These are phyloP conservation scores for Teinopalpus imperialis DNA, from an alignment of 2,888 invertebrate genomes.

Conservation along the genomic window DNA sequence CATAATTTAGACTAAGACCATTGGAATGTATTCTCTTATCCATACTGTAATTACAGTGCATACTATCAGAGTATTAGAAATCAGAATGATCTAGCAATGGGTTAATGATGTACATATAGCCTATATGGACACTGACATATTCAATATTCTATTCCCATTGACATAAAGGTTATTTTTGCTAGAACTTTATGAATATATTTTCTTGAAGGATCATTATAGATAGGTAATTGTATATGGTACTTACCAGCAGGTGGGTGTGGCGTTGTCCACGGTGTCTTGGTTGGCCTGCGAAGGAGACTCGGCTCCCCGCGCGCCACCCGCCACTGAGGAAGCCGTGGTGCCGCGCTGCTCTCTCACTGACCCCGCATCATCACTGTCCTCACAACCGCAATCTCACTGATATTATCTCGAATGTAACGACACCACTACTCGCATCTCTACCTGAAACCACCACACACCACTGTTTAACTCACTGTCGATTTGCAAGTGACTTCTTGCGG, in stretches of 20 bases:
- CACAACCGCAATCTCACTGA: slow-evolving; percentile 74
- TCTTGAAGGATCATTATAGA: neutral
- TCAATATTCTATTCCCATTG: slow-evolving; percentile 6
- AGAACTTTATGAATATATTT: neutral
- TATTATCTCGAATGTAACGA: slow-evolving; percentile 80
- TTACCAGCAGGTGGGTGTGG: slow-evolving; percentile 78
- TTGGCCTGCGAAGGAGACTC: slow-evolving; percentile 82
- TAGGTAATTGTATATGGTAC: slow-evolving; percentile 33
- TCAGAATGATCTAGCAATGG: slow-evolving; percentile 1
- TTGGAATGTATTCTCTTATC: slow-evolving; percentile 24
- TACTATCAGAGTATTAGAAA: slow-evolving; percentile 22
- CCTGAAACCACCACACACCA: slow-evolving; percentile 65
- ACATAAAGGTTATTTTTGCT: slow-evolving; percentile 14
- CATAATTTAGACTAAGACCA: too few relatives aligned
- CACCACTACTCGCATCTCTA: slow-evolving; percentile 72
- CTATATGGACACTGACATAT: neutral
- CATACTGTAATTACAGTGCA: slow-evolving; percentile 13
- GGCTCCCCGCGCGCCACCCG: slow-evolving; percentile 79
- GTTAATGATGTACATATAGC: neutral
- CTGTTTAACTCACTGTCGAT: slow-evolving; percentile 30
- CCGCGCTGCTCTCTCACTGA: slow-evolving; percentile 75
- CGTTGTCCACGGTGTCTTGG: slow-evolving; percentile 78
- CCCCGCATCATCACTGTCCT: slow-evolving; percentile 82
- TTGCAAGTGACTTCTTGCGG: slow-evolving; percentile 29
- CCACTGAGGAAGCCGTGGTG: slow-evolving; percentile 80